Base-by-base conservation (phyloP, 2,797 vertebrate genomes). In the Nyctibius grandis region DNA sequence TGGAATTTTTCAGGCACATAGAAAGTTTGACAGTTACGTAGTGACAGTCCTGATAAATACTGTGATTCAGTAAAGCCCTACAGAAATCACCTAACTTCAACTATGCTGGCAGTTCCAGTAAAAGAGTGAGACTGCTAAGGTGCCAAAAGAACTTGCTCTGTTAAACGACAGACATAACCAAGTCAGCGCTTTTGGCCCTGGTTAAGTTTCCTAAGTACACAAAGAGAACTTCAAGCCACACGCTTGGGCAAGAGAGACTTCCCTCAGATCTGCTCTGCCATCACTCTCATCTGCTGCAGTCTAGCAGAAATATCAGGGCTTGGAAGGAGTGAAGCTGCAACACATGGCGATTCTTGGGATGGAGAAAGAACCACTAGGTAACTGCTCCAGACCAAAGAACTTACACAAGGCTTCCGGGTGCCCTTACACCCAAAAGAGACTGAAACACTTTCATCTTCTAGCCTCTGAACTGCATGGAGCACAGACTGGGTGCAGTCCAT, bases 1-100 rank as follows among this genome's bases (percentile, higher is more conserved):
- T 64, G 63, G 84, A 53, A 86, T 90, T 94, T 79, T 91, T 83
- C 77, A 96, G 60, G 60, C 80, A 77, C 53, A 68, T 0, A 42
- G 63, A 44, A 78, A 93, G 53, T 77, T 70, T 79, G 56, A 93
- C 83, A 95, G 88, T 82, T 69, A 57, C 0, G 0, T n/a, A 79
- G 68, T 53, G 83, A 86, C 83, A 96, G 74, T 45, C 59, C 80
- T 91, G 88, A 95, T 93, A 94, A 87, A 97, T 61, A 60, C 47
- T 8, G 15, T 2, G 9, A 87, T 44, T 82, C 77, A 76, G 48
- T 34, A 74, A 87, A 88, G 80, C 56, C 72, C 85, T 82, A 36
- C 45, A 89, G 74, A 91, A 85, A 60, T 26, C 75, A 65, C 42
- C 44, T 36, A 69, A 84, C 67, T 85, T 54, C 42, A 75, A 69